Conservation (phyloP, 2,113 vertebrate species). For the Hypocryptadius cinnamomeus region DNA sequence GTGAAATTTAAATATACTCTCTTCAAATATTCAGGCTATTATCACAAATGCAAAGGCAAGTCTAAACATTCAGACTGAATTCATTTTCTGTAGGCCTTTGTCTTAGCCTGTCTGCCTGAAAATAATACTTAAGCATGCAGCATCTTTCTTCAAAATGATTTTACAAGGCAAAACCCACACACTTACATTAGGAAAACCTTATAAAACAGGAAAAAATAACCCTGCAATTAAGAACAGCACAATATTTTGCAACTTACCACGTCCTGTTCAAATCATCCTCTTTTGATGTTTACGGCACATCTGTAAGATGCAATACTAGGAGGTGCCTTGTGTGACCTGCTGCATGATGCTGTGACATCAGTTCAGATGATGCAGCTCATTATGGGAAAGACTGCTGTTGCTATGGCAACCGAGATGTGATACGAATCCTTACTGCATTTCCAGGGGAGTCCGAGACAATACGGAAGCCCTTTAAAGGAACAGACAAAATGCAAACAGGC, state of each 20-base stretch:
- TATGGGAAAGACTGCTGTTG: constrained; percentile 88
- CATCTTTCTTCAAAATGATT: constrained; percentile 62
- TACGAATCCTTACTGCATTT: constrained; percentile 81
- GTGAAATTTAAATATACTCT: constrained; percentile 29
- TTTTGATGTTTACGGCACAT: constrained; percentile 81
- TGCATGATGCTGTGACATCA: constrained; percentile 90
- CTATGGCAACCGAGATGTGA: constrained; percentile 90
- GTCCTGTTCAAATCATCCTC: constrained; percentile 79
- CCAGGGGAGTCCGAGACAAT: constrained; percentile 85
- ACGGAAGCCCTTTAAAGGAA: constrained; percentile 75
- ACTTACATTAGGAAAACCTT: constrained; percentile 43
- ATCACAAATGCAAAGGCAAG: constrained; percentile 13
- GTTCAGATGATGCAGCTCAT: constrained; percentile 96
- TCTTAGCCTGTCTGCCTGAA: constrained; percentile 67
- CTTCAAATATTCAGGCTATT: constrained; percentile 2
- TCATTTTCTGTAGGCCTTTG: constrained; percentile 71
- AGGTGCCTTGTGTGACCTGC: constrained; percentile 84
- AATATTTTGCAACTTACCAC: constrained; percentile 81
- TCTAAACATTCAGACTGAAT: constrained; percentile 14
- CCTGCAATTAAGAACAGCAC: constrained; percentile 14
- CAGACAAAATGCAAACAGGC: constrained; percentile 64
- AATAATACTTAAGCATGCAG: constrained; percentile 71
- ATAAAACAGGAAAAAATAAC: constrained; percentile 23
- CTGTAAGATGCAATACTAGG: constrained; percentile 82
- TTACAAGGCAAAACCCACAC: constrained; percentile 63